phyloP scores from a whole-genome alignment of 2,797 vertebrate genomes.

The Lagorchestes hirsutus region DNA sequence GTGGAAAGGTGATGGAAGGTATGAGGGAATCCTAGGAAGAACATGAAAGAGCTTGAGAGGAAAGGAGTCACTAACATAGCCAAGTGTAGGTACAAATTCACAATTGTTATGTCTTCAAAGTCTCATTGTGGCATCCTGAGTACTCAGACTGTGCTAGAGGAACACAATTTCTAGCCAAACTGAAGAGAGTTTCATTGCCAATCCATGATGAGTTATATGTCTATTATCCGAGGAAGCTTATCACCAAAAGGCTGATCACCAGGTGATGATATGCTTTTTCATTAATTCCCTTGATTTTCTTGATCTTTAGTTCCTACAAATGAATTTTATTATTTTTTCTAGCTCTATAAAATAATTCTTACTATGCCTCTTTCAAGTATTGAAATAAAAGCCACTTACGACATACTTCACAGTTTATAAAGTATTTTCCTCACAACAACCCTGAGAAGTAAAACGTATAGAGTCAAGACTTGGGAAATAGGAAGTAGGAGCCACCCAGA shows the following conservation, averaged over 20 bases:
- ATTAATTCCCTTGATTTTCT: neutral
- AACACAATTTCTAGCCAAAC: neutral
- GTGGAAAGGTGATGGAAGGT: neutral
- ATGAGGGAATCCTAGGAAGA: neutral
- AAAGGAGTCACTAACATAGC: neutral
- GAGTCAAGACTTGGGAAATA: neutral
- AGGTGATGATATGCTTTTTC: neutral
- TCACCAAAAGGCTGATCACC: neutral
- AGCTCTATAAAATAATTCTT: neutral
- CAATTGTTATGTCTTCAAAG: neutral
- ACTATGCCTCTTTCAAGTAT: neutral
- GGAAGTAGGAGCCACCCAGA: neutral
- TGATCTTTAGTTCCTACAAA: neutral
- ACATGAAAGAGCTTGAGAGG: neutral
- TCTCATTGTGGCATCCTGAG: neutral
- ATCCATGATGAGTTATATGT: neutral
- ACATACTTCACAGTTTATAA: neutral
- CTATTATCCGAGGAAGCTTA: neutral
- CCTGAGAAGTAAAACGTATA: neutral
- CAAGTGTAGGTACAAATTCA: neutral
- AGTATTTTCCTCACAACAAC: neutral
- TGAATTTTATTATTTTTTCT: neutral
- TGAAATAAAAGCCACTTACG: neutral
- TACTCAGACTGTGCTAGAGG: neutral
- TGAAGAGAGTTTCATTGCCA: neutral